A percentile compares a stretch with the other conserved stretches of the same genome.
Conservation (phyloP, 2,113 vertebrate genomes). For the Pyxicephalus adspersus region DNA sequence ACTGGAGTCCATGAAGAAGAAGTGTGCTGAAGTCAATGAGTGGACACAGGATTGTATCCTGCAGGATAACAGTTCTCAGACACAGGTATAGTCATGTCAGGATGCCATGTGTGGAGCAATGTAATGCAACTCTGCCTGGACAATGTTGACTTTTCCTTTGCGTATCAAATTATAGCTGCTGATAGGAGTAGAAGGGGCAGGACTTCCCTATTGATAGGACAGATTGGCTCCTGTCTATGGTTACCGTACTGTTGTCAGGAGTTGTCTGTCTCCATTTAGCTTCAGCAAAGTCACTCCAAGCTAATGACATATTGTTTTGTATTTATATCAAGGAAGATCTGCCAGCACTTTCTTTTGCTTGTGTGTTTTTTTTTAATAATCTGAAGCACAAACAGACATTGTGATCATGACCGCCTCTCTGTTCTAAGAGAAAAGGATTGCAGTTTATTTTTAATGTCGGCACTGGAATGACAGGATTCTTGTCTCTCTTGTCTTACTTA, state of each 20-base stretch:
- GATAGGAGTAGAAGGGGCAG: slow-evolving; percentile 19
- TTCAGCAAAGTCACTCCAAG: background rate
- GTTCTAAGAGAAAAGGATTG: background rate
- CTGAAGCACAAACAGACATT: background rate
- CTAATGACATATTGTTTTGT: background rate
- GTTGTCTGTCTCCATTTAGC: background rate
- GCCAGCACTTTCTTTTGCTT: background rate
- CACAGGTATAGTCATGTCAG: slow-evolving; percentile 75
- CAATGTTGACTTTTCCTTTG: slow-evolving; percentile 12
- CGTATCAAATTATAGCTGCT: slow-evolving; percentile 24
- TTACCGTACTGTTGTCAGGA: slow-evolving; percentile 48
- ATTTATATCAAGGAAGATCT: background rate
- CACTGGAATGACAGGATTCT: slow-evolving; percentile 84
- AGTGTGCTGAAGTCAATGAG: slow-evolving; percentile 66
- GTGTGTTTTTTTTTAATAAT: background rate
- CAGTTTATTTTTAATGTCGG: slow-evolving; percentile 9
- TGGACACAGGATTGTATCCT: slow-evolving; percentile 64
- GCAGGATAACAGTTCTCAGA: slow-evolving; percentile 75
- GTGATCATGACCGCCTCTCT: background rate
- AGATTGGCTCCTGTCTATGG: slow-evolving; percentile 19
- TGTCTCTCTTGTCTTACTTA: slow-evolving; percentile 84
- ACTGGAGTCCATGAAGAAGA: slow-evolving; percentile 71
- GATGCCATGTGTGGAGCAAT: slow-evolving; percentile 21
- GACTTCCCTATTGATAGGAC: background rate
- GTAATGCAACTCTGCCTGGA: background rate